Evolutionary conservation across 2,888 invertebrate species (phyloP).

Genomic region (Hirudinaria manillensis): DNA sequence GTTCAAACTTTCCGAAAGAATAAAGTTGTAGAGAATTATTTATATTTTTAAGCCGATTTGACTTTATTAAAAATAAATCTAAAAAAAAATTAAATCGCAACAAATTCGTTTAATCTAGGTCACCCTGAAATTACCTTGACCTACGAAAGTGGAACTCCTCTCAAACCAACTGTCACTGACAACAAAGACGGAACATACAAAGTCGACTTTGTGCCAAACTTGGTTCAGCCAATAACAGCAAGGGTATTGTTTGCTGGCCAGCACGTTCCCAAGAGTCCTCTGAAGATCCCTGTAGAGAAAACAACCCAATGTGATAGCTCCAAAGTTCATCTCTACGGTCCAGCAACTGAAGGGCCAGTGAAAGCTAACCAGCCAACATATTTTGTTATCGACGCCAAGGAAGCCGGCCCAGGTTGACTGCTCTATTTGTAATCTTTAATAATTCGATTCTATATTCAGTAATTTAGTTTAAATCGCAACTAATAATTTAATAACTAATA

Average conservation of each 20-base stretch:
- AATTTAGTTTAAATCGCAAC: no score
- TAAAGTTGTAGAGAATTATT: not conserved
- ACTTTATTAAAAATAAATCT: not conserved
- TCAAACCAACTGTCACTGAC: constrained; percentile 66
- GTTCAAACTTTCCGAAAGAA: not conserved
- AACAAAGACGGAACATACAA: constrained; percentile 72
- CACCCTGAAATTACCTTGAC: constrained; percentile 69
- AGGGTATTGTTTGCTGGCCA: constrained; percentile 75
- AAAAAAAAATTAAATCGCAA: not conserved
- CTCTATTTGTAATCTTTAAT: not conserved
- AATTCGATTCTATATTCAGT: no score
- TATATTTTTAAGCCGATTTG: not conserved
- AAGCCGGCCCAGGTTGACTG: constrained; percentile 69
- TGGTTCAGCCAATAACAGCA: constrained; percentile 66
- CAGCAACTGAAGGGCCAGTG: constrained; percentile 74
- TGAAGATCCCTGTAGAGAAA: constrained; percentile 59
- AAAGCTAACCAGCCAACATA: constrained; percentile 71
- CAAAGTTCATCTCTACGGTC: constrained; percentile 74
- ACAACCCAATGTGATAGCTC: constrained; percentile 63
- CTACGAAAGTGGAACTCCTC: constrained; percentile 67
- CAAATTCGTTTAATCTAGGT: constrained; percentile 52
- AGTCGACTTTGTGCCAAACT: constrained; percentile 65
- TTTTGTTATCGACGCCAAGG: constrained; percentile 77
- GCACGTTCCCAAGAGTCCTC: constrained; percentile 74
- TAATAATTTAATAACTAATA: no score